Conservation (phyloP, 2,797 vertebrate species). For the Forpus xanthops region DNA sequence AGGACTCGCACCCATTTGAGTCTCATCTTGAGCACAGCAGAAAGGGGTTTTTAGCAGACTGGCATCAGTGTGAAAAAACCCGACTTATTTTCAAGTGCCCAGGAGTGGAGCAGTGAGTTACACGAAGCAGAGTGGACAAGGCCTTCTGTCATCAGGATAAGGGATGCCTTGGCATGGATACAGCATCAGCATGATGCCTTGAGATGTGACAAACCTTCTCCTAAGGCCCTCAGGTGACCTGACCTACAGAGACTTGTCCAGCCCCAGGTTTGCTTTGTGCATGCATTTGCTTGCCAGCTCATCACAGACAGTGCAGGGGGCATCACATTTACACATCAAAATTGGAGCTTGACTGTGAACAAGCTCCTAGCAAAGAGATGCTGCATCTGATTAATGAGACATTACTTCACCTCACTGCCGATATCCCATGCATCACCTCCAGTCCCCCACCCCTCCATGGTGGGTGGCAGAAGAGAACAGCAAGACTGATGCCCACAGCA, state of each 20-base stretch:
- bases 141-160: not conserved
- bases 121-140: not conserved
- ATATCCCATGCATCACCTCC: not conserved
- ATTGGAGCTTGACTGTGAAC: not conserved
- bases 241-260: not conserved
- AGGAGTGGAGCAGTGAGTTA: not conserved
- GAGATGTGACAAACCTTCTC: not conserved
- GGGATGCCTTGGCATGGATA: not conserved
- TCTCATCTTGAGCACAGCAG: not conserved
- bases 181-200: not conserved
- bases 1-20: not conserved
- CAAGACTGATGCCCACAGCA: not conserved
- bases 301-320: not conserved
- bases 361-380: not conserved
- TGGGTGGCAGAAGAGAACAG: not conserved
- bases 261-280: not conserved
- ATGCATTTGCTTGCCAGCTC: not conserved
- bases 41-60: not conserved
- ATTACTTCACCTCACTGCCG: not conserved
- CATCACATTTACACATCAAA: not conserved
- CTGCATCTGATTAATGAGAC: not conserved
- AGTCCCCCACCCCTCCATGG: not conserved
- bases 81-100: not conserved
- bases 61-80: fast-evolving
- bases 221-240: not conserved